Base-by-base conservation (phyloP, 2,797 vertebrate species). In the Rachycentron canadum region DNA sequence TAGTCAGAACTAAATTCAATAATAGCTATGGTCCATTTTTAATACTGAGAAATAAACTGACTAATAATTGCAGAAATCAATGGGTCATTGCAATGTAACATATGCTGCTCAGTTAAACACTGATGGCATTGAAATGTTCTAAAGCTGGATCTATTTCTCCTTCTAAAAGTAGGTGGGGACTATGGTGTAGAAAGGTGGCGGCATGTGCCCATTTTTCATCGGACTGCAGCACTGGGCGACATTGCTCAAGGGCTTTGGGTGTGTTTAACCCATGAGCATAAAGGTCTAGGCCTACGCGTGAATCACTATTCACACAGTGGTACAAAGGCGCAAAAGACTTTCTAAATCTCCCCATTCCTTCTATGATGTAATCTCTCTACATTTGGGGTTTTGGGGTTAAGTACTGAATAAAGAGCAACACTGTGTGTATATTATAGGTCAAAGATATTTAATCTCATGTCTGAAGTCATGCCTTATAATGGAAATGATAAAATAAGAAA, bases 231-330 rank as follows among this genome's bases (percentile, higher is more conserved):
- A 36, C 23, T 43, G 76, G 68, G 38, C 65, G 59, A 83, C 76
- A 77, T 53, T 52, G 84, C 78, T 76, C 65, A 60, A 85, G 79
- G 75, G 70, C 80, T 83, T 58, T 10, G 21, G 71, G 66, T 78
- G 76, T 67, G 71, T 86, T 45, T 72, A 87, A 89, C 82, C 69
- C 81, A 70, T 12, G 40, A 86, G 82, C 81, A 26, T 91, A 81
- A 91, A 89, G 87, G 85, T 82, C 84, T 79, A 41, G 53, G 55
- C 40, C 25, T 41, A 50, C 63, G 21, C 28, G 19, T 56, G 63
- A 55, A 62, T 47, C 56, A 60, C 10, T 36, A 52, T 62, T 61
- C 56, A 28, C 57, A 66, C 58, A 76, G 52, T 50, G 61, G 21
- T 5, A 74, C 56, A 70, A 56, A 65, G 41, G 64, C 34, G 41